Base-by-base conservation (phyloP, 2,113 vertebrate species). In the Neolamprologus longior region DNA sequence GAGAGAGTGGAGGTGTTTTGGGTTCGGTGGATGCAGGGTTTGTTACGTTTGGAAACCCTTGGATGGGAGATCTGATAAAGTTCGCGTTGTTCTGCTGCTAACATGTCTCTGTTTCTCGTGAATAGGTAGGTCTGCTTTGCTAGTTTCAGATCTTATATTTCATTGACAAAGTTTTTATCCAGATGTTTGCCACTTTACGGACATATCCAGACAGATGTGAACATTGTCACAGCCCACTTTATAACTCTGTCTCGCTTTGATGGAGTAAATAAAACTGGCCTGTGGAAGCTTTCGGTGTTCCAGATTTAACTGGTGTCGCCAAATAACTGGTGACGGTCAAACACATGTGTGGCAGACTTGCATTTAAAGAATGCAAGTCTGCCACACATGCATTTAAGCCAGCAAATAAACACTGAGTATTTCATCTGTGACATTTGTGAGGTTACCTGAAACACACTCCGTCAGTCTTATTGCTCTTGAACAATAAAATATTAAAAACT, bases 51-150 rank as follows among this genome's bases (percentile, higher is more conserved):
- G 58, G 58, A 35, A 63, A 2, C 31, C 4, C 17, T 19, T 35
- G 15, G 58, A 35, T 19, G 31, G 31, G 58, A 35, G 17, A n/a
- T n/a, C 15, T 35, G 17, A 35, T 63, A 2, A 7, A 63, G 58
- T 63, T 63, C 31, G 9, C 31, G 17, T 37, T 37, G 61, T 37
- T 21, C 33, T 7, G 11, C 7, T 26, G 50, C 9, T 37, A 42
- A 21, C 80, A 96, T 96, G 96, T 92, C 95, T 28, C 91, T 96
- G 50, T 96, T 96, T 88, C 11, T 90, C 4, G 91, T 96, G 6
- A 95, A 96, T 86, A 95, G 96, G 96, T 96, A 86, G 13, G 85
- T 1, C 68, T 6, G 2, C 61, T 66, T 37, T 66, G 17, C 4
- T 0, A 68, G 33, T 71, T 40, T 68, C 19, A 68, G 33, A 24